Evolutionary conservation across 2,888 invertebrate species (phyloP).

Genomic region (Hedya salicella): DNA sequence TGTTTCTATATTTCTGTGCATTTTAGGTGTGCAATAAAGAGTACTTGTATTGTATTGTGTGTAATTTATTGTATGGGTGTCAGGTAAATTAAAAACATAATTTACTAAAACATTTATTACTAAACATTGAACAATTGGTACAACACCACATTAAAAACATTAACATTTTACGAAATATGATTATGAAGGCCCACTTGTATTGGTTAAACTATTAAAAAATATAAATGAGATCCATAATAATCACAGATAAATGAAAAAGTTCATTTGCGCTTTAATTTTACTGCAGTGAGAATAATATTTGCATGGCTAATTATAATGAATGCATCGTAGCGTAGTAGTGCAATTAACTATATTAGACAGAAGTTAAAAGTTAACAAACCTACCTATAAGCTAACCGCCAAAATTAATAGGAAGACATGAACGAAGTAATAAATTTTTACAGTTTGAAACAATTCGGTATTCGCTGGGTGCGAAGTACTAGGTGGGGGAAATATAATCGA

Average conservation of each 20-base stretch:
- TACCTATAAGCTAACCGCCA: no score
- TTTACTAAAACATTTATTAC: constrained; percentile 48
- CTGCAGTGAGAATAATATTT: not conserved
- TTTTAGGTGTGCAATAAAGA: no score
- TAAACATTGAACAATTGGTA: constrained; percentile 46
- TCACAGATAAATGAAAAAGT: constrained; percentile 52
- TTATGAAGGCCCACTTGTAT: constrained; percentile 36
- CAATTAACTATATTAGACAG: constrained; percentile 15
- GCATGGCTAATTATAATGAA: constrained; percentile 1
- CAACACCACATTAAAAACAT: constrained; percentile 45
- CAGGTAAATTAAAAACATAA: no score
- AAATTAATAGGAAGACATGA: no score
- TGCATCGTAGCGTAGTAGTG: not conserved
- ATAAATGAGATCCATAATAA: constrained; percentile 26
- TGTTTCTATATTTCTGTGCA: no score
- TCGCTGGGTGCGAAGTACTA: no score
- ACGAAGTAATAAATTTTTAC: no score
- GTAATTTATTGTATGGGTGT: no score
- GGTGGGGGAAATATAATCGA: no score
- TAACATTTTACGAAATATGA: constrained; percentile 42
- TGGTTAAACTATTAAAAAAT: constrained; percentile 26
- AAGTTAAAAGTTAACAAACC: not conserved
- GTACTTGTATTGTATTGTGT: no score
- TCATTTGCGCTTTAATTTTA: constrained; percentile 5
- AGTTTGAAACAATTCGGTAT: no score